Evolutionary conservation across 2,113 vertebrate species (phyloP).

Genomic region (Vulpes lagopus): DNA sequence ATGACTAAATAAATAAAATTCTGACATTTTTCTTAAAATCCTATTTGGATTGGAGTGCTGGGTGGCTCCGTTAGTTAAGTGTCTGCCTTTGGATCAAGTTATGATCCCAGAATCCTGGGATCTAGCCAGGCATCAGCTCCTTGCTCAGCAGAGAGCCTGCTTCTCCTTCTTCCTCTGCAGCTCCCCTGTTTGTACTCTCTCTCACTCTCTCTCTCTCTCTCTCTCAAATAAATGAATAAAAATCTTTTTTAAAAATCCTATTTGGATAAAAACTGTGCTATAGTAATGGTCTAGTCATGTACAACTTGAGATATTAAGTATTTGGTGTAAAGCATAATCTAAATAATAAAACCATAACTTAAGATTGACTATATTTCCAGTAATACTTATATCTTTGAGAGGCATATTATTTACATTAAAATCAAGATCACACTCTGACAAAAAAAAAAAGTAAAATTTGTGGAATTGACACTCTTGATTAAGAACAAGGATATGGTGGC

Average conservation of each 20-base stretch:
- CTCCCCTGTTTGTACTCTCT: no score
- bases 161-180: no score
- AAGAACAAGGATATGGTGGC: not conserved
- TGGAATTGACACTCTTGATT: not conserved
- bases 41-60: not conserved
- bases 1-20: not conserved
- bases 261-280: not conserved
- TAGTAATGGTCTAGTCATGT: not conserved
- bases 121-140: no score
- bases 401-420: not conserved
- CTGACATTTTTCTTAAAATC: not conserved
- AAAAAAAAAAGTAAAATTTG: not conserved
- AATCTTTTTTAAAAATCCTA: not conserved
- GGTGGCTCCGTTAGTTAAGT: no score
- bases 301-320: not conserved
- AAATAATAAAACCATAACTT: not conserved
- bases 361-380: not conserved
- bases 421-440: not conserved
- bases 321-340: not conserved
- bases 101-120: no score
- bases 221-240: not conserved
- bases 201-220: no score
- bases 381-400: not conserved
- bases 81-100: no score
- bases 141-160: no score